phyloP scores from a whole-genome alignment of 2,888 invertebrate species.

The Hofmannophila pseudospretella region DNA sequence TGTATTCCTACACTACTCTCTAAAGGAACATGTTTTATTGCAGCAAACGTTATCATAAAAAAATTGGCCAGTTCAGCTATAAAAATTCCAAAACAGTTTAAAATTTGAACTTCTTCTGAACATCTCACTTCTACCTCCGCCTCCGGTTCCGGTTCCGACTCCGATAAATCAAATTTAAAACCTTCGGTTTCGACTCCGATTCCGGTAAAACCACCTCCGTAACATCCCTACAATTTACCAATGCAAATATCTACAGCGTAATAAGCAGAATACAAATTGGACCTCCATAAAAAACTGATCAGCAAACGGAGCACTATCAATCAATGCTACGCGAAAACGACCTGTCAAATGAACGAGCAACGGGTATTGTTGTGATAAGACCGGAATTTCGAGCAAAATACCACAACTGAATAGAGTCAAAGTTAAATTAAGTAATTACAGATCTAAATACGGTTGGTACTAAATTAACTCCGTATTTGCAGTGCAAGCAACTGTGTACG shows the following conservation, averaged over 20 bases:
- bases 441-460: not conserved
- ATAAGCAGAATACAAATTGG: constrained; percentile 3
- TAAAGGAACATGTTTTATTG: too few species aligned
- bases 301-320: constrained; percentile 37
- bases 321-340: constrained; percentile 40
- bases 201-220: too few species aligned
- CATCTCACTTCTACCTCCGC: too few species aligned
- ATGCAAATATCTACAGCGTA: not conserved
- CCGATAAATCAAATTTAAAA: too few species aligned
- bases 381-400: not conserved
- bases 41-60: too few species aligned
- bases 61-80: too few species aligned
- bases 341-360: constrained; percentile 27
- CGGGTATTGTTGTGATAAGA: constrained; percentile 4
- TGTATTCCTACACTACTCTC: too few species aligned
- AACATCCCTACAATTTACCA: too few species aligned
- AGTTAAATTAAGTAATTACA: not conserved
- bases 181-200: too few species aligned
- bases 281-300: constrained; percentile 25
- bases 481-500: constrained; percentile 2
- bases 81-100: too few species aligned
- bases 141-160: too few species aligned
- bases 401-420: not conserved
- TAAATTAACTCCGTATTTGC: constrained; percentile 12
- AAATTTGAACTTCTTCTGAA: too few species aligned